Conservation (phyloP, 2,113 vertebrate genomes). For the Psittacara wagleri region DNA sequence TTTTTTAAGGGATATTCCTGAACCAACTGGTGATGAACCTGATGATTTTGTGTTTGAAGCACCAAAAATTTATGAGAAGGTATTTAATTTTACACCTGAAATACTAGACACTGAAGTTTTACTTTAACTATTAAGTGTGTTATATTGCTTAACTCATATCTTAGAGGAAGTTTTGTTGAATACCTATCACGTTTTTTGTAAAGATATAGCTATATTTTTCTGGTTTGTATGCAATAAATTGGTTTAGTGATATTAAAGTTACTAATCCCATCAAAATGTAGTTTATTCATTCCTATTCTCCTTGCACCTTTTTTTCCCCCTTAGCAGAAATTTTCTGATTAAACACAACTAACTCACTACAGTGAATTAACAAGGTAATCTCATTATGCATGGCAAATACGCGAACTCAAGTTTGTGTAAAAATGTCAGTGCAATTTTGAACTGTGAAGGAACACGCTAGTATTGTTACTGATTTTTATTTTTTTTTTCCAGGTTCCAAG, state of each 20-base stretch:
- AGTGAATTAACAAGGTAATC: background rate
- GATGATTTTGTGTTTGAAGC: conserved; percentile 69
- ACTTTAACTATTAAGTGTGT: background rate
- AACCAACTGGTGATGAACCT: conserved; percentile 75
- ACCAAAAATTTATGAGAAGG: conserved; percentile 80
- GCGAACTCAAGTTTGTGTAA: background rate
- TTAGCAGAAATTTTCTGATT: background rate
- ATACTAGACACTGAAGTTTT: background rate
- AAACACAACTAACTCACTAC: background rate
- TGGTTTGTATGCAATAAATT: background rate
- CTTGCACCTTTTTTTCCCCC: background rate
- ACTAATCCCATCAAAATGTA: background rate
- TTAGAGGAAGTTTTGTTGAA: background rate
- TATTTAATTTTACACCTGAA: conserved; percentile 35
- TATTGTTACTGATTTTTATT: background rate
- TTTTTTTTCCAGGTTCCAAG: conserved; percentile 63
- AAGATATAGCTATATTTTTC: background rate
- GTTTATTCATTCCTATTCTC: background rate
- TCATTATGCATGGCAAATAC: rapidly evolving
- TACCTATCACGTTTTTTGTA: background rate
- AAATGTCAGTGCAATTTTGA: background rate
- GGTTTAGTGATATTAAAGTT: background rate
- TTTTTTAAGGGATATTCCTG: conserved; percentile 77
- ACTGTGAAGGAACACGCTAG: background rate
- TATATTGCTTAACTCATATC: background rate